Evolutionary conservation across 1,140 invertebrate genomes (phyloP).

Genomic region (Musca vetustissima): DNA sequence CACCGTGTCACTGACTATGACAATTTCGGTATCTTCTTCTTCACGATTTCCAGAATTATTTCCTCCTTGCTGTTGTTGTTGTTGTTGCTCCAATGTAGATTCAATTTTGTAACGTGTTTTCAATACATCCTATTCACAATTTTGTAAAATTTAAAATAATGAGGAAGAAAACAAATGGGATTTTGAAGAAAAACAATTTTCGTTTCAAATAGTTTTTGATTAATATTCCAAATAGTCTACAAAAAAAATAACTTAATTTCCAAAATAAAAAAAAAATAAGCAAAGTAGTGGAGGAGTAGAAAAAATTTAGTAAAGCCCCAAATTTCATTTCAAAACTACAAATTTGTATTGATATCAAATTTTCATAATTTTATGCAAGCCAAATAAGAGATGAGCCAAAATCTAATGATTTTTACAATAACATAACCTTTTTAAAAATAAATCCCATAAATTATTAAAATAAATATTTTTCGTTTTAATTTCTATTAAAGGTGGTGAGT

Average conservation of each 20-base stretch:
- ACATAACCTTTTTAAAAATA: too few species aligned
- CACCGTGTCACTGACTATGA: slow-evolving; percentile 54
- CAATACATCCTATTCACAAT: slow-evolving; percentile 39
- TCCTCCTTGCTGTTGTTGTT: background rate
- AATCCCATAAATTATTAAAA: background rate
- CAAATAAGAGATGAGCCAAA: too few species aligned
- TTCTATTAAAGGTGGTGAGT: background rate
- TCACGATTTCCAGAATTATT: too few species aligned
- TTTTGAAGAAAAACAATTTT: too few species aligned
- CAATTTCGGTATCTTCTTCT: slow-evolving; percentile 51
- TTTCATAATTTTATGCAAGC: too few species aligned
- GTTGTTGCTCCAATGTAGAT: slow-evolving; percentile 30
- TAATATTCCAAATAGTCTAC: background rate
- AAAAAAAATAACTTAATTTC: background rate
- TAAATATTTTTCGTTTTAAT: background rate
- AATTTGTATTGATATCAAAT: too few species aligned
- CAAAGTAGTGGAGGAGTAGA: background rate
- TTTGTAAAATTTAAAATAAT: background rate
- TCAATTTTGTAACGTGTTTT: slow-evolving; percentile 43
- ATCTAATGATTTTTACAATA: too few species aligned
- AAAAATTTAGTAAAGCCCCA: slow-evolving; percentile 16
- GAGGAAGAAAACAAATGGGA: slow-evolving; percentile 2
- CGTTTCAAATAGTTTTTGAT: too few species aligned
- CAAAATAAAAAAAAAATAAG: background rate
- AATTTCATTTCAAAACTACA: slow-evolving; percentile 1